Evolutionary conservation across 2,888 invertebrate genomes (phyloP).

Genomic region (Rhagonycha lutea): DNA sequence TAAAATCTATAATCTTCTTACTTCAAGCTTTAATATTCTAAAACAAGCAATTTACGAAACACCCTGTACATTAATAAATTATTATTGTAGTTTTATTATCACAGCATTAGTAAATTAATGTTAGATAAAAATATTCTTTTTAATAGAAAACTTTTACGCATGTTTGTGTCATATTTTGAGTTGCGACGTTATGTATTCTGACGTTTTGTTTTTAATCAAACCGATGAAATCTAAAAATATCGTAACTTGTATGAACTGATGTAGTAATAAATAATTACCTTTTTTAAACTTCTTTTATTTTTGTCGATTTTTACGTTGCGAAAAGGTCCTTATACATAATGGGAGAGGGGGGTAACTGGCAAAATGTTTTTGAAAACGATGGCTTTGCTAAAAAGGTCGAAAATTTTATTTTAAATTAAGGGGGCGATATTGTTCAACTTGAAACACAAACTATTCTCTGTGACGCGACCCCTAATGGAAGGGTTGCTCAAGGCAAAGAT

Average conservation of each 20-base stretch:
- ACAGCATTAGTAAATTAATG: neutral
- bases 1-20: neutral
- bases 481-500: no score
- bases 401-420: no score
- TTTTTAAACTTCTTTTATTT: neutral
- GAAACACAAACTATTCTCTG: no score
- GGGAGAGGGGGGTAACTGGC: no score
- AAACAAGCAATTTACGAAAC: neutral
- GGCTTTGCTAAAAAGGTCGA: no score
- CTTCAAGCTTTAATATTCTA: neutral
- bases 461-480: no score
- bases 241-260: slow-evolving; percentile 2
- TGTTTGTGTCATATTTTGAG: neutral
- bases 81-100: neutral
- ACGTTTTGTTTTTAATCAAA: neutral
- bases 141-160: neutral
- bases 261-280: slow-evolving; percentile 1
- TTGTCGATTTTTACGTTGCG: neutral
- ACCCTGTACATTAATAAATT: neutral
- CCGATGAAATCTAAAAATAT: neutral
- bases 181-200: neutral
- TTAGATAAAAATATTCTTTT: neutral
- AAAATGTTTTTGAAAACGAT: no score
- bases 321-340: neutral
- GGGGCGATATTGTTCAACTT: no score